Evolutionary conservation across 1,140 invertebrate species (phyloP), one percentile per base, ranked within the genome.

Genomic region (Anoplolepis gracilipes): DNA sequence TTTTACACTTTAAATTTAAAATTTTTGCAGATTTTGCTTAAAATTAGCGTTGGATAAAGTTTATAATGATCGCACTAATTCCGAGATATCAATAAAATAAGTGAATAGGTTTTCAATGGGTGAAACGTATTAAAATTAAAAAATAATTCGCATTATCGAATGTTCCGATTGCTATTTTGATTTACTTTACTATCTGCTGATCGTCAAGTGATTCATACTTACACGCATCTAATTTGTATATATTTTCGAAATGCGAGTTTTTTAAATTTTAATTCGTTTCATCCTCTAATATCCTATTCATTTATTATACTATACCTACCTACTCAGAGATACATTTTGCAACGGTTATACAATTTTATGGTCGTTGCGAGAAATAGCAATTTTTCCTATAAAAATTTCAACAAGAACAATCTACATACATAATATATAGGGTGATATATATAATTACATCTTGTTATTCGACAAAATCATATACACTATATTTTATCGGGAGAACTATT

Each of bases 261-360:
- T 70, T 11, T 49, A 16, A 28, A 57, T 55, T 28, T 70, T 81
- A 70, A 55, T 57, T 30, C 16, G 65, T 22, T n/a, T 81, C 49
- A 81, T 13, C 19, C 11, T 22, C 7, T 25, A 10, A 81, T 36
- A 0, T 57, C 8, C 2, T 25, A 19, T 81, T 81, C 42, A 57
- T 13, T 36, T 25, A 19, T 33, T 75, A 77, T 86, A 86, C 73
- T 85, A 87, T 69, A 69, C 42, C 46, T 89, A 82, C 70, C 64
- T 88, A 86, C 86, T 85, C 84, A 85, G 61, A 76, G 16, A 75
- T 82, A 89, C 77, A 88, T 75, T 64, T 72, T 59, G 25, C 64
- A 6, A 33, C 33, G 30, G 28, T 39, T 69, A 28, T 57, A 11
- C 36, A 36, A 30, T 39, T n/a, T n/a, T 28, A 19, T 49, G 19